Base-by-base conservation (phyloP, 2,113 vertebrate genomes). In the Pteruthius melanotis region DNA sequence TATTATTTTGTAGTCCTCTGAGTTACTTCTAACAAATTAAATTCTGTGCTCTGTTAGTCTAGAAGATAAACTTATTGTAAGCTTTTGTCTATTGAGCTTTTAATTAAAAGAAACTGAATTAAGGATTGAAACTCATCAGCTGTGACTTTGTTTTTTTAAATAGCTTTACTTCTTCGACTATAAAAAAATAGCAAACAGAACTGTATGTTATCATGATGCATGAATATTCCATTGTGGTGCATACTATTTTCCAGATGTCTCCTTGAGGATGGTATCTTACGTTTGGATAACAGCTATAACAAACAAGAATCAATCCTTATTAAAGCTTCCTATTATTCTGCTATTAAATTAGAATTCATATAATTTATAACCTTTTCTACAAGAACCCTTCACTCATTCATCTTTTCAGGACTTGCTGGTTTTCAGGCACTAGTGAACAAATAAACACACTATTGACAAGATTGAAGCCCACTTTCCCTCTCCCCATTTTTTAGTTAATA, bases 101-200 rank as follows among this genome's bases (percentile, higher is more conserved):
- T 94, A 97, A 96, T 97, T 96, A 96, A 90, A 92, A 93, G 82
- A 87, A 93, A 88, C 65, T 86, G 82, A 95, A 96, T 87, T 89
- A 92, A 90, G 59, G 60, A 84, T 87, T 94, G 66, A 89, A 96
- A 89, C 37, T 75, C 79, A 87, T 96, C 94, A 85, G 31, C 68
- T 91, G 71, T 93, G 78, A 91, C 75, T 83, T 95, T 66, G 89
- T 80, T 78, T 92, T 42, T 95, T 95, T 57, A 81, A 92, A 93
- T 89, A 90, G 82, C 53, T 88, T 83, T 92, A 94, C 77, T 91
- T 52, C 37, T 76, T 92, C 90, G 68, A 53, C 39, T 71, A n/a
- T 42, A 72, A 93, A 89, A 94, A 85, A 90, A 35, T 50, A 94
- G 81, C 42, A 84, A 90, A 91, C 26, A 70, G 44, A 94, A 78